Conservation (phyloP, 2,888 invertebrate species). For the Drosophila melanosoma region DNA sequence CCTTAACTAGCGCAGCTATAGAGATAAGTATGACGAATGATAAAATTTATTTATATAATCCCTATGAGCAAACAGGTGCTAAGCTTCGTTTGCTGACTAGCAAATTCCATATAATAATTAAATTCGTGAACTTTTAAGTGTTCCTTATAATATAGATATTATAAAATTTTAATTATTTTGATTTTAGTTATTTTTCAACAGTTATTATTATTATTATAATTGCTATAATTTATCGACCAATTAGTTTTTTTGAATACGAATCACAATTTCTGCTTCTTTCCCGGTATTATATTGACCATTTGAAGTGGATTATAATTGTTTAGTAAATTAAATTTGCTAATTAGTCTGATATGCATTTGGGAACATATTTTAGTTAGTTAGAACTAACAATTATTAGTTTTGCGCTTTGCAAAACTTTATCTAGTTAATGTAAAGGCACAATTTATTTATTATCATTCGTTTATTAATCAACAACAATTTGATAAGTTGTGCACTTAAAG, state of each 20-base stretch:
- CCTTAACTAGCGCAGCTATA: conserved; percentile 72
- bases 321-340: conserved; percentile 7
- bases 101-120: neutral
- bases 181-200: too few species aligned
- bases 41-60: neutral
- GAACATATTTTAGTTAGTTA: neutral
- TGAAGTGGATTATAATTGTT: neutral
- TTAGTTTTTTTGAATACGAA: neutral
- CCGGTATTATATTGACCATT: conserved; percentile 11
- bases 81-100: neutral
- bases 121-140: neutral
- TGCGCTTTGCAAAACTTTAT: neutral
- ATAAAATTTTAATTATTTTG: too few species aligned
- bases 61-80: conserved; percentile 6
- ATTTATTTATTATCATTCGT: neutral
- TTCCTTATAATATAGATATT: neutral
- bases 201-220: neutral
- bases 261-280: neutral
- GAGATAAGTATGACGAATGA: conserved; percentile 11
- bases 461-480: conserved; percentile 3
- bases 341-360: conserved; percentile 1
- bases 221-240: neutral
- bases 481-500: neutral
- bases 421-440: neutral
- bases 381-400: neutral